Conservation (phyloP, 1,140 invertebrate species). For the Carposina sasakii region DNA sequence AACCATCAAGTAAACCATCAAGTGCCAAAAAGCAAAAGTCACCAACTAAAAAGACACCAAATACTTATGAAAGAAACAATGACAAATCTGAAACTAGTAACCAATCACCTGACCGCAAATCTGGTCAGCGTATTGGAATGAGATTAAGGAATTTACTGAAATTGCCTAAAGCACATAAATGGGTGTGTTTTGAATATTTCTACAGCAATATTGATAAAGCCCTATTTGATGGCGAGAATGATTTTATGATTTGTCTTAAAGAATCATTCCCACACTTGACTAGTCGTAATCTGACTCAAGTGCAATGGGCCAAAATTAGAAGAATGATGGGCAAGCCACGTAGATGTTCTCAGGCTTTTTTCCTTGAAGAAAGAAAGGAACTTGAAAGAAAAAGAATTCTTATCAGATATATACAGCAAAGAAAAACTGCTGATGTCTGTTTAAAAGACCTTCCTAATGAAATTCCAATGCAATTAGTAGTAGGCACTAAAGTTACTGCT, state of each 20-base stretch:
- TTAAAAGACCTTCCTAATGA: constrained; percentile 94
- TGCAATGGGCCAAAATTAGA: constrained; percentile 97
- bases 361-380: constrained; percentile 93
- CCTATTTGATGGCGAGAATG: constrained; percentile 96
- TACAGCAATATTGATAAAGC: constrained; percentile 98
- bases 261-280: constrained; percentile 96
- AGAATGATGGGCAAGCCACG: constrained; percentile 98
- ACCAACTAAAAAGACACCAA: constrained; percentile 54
- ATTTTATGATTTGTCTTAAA: constrained; percentile 95
- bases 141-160: constrained; percentile 96
- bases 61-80: constrained; percentile 44
- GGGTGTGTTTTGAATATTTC: constrained; percentile 99
- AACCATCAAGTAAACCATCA: constrained; percentile 70
- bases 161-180: constrained; percentile 98
- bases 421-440: constrained; percentile 89
- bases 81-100: constrained; percentile 39
- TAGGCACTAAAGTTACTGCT: constrained; percentile 97
- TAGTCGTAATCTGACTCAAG: constrained; percentile 86
- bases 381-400: constrained; percentile 92
- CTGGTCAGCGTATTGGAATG: constrained; percentile 92
- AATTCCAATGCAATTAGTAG: constrained; percentile 95
- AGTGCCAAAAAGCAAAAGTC: constrained; percentile 66
- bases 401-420: constrained; percentile 94
- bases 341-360: constrained; percentile 94
- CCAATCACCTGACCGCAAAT: constrained; percentile 80